Conservation (phyloP, 2,113 vertebrate genomes). For the Tenebrosternarchus preto region DNA sequence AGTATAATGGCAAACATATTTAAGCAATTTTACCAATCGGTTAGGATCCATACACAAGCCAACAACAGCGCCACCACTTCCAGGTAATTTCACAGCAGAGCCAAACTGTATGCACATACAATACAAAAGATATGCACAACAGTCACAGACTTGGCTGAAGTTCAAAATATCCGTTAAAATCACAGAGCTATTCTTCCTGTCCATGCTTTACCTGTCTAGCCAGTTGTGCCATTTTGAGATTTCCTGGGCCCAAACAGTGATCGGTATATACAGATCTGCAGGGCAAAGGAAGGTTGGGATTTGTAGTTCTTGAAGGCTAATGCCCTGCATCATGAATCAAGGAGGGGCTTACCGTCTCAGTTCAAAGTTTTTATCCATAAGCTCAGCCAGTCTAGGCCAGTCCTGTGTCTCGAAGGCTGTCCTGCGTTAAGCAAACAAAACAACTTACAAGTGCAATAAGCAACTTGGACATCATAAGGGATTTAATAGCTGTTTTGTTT, state of each 20-base stretch:
- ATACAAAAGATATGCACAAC: neutral
- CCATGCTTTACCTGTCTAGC: constrained; percentile 71
- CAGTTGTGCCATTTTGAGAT: constrained; percentile 78
- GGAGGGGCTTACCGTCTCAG: constrained; percentile 69
- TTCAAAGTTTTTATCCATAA: constrained; percentile 82
- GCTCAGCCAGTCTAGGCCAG: constrained; percentile 71
- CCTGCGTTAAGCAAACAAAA: constrained; percentile 52
- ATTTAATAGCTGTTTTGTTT: neutral
- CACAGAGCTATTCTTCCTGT: neutral
- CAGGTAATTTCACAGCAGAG: constrained; percentile 79
- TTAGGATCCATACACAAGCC: constrained; percentile 74
- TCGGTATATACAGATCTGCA: constrained; percentile 77
- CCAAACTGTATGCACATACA: constrained; percentile 70
- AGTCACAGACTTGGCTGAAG: neutral
- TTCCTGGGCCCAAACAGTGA: constrained; percentile 76
- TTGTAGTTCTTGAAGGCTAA: neutral
- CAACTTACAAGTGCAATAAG: neutral
- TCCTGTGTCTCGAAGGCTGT: constrained; percentile 65
- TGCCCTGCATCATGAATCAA: neutral
- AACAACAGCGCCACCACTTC: constrained; percentile 80
- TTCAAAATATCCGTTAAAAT: constrained; percentile 4
- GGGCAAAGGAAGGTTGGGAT: neutral
- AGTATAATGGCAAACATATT: neutral
- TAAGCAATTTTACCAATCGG: constrained; percentile 65
- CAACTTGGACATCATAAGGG: neutral